phyloP scores from a whole-genome alignment of 1,140 invertebrate genomes.

The Drosophila kurseongensis region DNA sequence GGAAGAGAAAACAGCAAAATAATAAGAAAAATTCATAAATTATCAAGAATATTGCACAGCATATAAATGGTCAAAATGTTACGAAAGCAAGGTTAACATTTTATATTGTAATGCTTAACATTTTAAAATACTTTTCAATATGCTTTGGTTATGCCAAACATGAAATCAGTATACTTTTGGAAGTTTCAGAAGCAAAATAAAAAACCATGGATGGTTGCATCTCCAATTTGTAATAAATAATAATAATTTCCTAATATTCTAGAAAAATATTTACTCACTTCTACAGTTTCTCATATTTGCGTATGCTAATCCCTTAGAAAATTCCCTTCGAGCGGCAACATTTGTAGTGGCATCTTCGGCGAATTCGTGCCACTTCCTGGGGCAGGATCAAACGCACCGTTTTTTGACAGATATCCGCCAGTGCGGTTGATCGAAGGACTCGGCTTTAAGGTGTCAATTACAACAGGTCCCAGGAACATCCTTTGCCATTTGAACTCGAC shows the following conservation, averaged over 20 bases:
- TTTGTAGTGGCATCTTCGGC: constrained; percentile 20
- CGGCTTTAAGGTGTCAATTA: constrained; percentile 71
- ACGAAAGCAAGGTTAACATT: not conserved
- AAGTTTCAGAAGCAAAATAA: too few species aligned
- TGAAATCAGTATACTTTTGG: too few species aligned
- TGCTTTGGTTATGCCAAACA: too few species aligned
- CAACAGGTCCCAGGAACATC: constrained; percentile 17
- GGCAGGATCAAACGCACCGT: constrained; percentile 36
- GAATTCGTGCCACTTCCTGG: constrained; percentile 21
- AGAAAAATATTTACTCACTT: too few species aligned
- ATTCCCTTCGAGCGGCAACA: not conserved
- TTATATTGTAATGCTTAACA: not conserved
- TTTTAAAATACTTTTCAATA: too few species aligned
- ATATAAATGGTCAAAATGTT: not conserved
- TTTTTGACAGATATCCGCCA: constrained; percentile 34
- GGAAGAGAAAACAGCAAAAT: constrained; percentile 6
- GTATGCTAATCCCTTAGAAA: constrained; percentile 6
- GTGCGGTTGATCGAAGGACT: constrained; percentile 37
- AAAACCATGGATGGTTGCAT: too few species aligned
- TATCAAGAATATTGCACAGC: constrained; percentile 1
- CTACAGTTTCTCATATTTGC: not conserved
- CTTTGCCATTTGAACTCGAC: constrained; percentile 29
- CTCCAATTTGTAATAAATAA: too few species aligned
- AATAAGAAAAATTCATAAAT: constrained; percentile 30
- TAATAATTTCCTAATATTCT: too few species aligned